A percentile compares a stretch with the other conserved stretches of the same genome.
These are phyloP conservation scores for Diplodus puntazzo DNA, from an alignment of 2,797 vertebrate genomes.

Conservation along the genomic window DNA sequence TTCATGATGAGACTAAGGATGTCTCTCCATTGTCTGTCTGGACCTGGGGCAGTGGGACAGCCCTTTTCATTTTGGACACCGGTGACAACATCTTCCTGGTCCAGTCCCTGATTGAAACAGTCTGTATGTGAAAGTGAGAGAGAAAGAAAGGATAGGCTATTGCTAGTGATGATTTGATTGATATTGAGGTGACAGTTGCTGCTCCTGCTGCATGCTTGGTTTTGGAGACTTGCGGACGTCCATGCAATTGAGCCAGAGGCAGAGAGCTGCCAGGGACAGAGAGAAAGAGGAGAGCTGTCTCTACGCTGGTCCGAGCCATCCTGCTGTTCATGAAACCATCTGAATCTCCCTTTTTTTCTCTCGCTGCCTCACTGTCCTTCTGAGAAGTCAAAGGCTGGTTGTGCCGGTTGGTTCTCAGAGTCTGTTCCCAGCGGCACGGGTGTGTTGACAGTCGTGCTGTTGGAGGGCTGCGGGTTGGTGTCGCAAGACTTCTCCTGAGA, in stretches of 20 bases:
- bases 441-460: conserved; percentile 75
- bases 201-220: conserved; percentile 77
- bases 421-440: conserved; percentile 68
- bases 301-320: conserved; percentile 36
- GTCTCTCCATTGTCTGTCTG: conserved; percentile 56
- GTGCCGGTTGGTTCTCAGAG: conserved; percentile 60
- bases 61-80: conserved; percentile 69
- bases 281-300: conserved; percentile 42
- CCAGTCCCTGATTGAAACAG: conserved; percentile 73
- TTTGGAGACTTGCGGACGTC: conserved; percentile 61
- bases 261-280: conserved; percentile 57
- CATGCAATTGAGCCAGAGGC: conserved; percentile 76
- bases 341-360: conserved; percentile 62
- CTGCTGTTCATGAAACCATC: conserved; percentile 21
- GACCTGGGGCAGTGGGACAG: conserved; percentile 66
- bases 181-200: conserved; percentile 65
- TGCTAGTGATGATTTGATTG: conserved; percentile 76
- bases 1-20: conserved; percentile 30
- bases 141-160: conserved; percentile 69
- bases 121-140: conserved; percentile 47
- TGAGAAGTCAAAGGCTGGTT: conserved; percentile 91
- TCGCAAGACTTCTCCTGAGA: conserved; percentile 91
- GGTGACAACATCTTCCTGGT: conserved; percentile 59
- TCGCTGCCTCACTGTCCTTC: conserved; percentile 81
- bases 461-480: conserved; percentile 74